Percentiles rank a stretch among this genome's conserved stretches.
Evolutionary conservation across 2,888 invertebrate species (phyloP).

Genomic region (Eucera pruinosa): DNA sequence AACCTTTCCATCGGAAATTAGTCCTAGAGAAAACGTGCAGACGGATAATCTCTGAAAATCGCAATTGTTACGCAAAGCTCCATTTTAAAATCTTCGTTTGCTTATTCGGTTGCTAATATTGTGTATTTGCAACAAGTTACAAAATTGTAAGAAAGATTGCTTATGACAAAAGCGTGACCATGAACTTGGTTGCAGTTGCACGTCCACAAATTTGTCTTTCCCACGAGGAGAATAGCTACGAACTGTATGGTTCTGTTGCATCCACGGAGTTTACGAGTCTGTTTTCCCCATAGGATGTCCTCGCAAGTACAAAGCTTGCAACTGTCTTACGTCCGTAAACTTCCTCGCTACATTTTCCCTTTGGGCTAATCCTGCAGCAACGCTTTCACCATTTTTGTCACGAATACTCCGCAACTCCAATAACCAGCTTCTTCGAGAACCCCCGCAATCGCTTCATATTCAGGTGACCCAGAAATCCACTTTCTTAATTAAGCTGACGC

Average conservation of each 20-base stretch:
- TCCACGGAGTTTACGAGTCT: slow-evolving; percentile 16
- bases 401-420: background rate
- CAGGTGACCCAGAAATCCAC: background rate
- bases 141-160: background rate
- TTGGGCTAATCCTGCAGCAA: background rate
- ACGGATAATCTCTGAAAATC: slow-evolving; percentile 16
- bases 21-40: background rate
- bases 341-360: slow-evolving; percentile 2
- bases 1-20: slow-evolving; percentile 20
- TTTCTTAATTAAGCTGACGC: no score
- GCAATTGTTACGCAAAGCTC: background rate
- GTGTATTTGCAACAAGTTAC: background rate
- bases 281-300: slow-evolving; percentile 13
- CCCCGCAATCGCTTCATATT: background rate
- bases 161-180: slow-evolving; percentile 8
- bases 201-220: slow-evolving; percentile 32
- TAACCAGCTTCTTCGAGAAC: background rate
- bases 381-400: background rate
- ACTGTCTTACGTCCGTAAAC: slow-evolving; percentile 7
- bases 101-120: background rate
- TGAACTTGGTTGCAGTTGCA: slow-evolving; percentile 19
- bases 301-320: background rate
- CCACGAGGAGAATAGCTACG: slow-evolving; percentile 22
- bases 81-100: background rate
- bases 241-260: slow-evolving; percentile 15